These are phyloP conservation scores for Zophobas atratus DNA, from an alignment of 1,140 invertebrate genomes.

Conservation along the genomic window DNA sequence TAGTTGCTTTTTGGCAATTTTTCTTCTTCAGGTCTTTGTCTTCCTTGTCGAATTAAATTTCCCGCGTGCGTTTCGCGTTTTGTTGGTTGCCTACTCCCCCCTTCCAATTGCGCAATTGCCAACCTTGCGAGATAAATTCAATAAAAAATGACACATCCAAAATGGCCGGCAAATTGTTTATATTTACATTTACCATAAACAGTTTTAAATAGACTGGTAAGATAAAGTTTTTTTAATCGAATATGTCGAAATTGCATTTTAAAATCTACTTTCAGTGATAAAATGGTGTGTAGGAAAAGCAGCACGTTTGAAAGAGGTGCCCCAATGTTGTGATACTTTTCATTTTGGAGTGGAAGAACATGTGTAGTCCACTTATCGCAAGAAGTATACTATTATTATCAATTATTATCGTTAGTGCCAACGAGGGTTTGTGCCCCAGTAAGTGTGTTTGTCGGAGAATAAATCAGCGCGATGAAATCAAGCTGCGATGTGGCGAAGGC, in stretches of 20 bases:
- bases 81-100: background rate
- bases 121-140: background rate
- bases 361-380: slow-evolving; percentile 22
- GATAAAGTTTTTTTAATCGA: background rate
- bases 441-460: slow-evolving; percentile 64
- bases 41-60: background rate
- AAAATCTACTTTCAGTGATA: slow-evolving; percentile 8
- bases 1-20: no score
- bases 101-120: slow-evolving; percentile 1
- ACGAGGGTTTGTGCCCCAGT: slow-evolving; percentile 58
- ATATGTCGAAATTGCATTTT: background rate
- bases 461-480: slow-evolving; percentile 64
- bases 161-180: slow-evolving; percentile 24
- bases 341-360: slow-evolving; percentile 11
- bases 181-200: slow-evolving; percentile 39
- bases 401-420: slow-evolving; percentile 17
- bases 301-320: background rate
- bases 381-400: slow-evolving; percentile 41
- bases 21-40: no score
- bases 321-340: slow-evolving; percentile 22
- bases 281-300: slow-evolving; percentile 16
- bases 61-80: background rate
- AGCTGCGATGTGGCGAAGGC: slow-evolving; percentile 68
- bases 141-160: slow-evolving; percentile 13
- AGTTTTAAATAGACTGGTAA: slow-evolving; percentile 36